Conservation (phyloP, 2,113 vertebrate species). For the Rhinolophus ferrumequinum region DNA sequence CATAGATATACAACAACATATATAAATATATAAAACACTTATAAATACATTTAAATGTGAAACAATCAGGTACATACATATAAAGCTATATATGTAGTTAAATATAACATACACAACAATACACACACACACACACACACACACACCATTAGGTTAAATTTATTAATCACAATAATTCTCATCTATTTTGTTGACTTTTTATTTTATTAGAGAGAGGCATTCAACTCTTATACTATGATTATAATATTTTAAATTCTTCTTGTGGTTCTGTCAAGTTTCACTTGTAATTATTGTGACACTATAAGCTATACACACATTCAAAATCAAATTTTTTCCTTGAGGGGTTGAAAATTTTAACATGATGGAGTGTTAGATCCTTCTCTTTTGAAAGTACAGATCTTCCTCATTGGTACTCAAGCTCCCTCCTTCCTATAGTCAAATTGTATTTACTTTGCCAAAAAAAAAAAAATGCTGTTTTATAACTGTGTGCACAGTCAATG, state of each 20-base stretch:
- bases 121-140: not conserved
- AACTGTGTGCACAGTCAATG: not conserved
- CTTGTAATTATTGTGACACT: not conserved
- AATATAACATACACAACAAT: not conserved
- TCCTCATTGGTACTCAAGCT: not conserved
- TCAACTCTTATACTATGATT: not conserved
- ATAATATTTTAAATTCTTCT: not conserved
- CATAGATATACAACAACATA: not conserved
- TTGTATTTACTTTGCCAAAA: conserved; percentile 17
- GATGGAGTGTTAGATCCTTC: not conserved
- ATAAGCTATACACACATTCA: not conserved
- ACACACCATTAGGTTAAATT: not conserved
- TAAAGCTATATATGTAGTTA: not conserved
- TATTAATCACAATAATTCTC: not conserved
- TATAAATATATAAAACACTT: not conserved
- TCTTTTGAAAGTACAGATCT: not conserved
- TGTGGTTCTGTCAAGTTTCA: not conserved
- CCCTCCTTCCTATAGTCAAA: conserved; percentile 10
- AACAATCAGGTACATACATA: not conserved
- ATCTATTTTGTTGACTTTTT: not conserved
- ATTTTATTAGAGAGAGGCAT: not conserved
- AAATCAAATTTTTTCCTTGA: not conserved
- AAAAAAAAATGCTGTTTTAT: not conserved
- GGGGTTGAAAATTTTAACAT: not conserved
- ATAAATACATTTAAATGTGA: not conserved